Percentiles rank a stretch among this genome's conserved stretches.
These are phyloP conservation scores for Geotrypetes seraphini DNA, from an alignment of 2,797 vertebrate species.

Conservation along the genomic window DNA sequence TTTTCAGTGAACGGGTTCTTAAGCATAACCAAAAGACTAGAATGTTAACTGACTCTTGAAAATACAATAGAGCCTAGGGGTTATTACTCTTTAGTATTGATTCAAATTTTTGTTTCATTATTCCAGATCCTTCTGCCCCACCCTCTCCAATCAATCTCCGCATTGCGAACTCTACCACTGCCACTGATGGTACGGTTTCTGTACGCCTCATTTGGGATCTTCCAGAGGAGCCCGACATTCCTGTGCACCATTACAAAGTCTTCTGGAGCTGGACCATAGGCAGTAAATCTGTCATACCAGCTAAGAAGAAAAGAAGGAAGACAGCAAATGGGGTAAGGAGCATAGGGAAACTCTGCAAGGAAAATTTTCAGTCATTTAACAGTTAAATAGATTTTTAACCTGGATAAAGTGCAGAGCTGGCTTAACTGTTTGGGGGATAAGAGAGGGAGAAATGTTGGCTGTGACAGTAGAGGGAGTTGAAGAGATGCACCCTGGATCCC, in stretches of 20 bases:
- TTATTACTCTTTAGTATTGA: too few relatives aligned
- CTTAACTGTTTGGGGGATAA: too few relatives aligned
- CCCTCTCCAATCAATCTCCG: slow-evolving; percentile 65
- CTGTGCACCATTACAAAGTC: slow-evolving; percentile 88
- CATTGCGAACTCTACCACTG: slow-evolving; percentile 59
- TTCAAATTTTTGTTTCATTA: slow-evolving; percentile 4
- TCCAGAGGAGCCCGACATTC: slow-evolving; percentile 76
- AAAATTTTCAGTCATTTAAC: too few relatives aligned
- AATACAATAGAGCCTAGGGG: too few relatives aligned
- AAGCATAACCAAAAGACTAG: too few relatives aligned
- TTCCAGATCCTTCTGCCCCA: slow-evolving; percentile 78
- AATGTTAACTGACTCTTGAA: too few relatives aligned
- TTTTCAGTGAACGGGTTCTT: too few relatives aligned
- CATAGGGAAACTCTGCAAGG: fast-evolving
- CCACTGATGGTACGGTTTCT: slow-evolving; percentile 58
- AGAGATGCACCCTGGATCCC: too few relatives aligned
- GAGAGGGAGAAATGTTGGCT: too few relatives aligned
- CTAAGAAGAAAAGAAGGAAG: slow-evolving; percentile 87
- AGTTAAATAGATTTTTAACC: too few relatives aligned
- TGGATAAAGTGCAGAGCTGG: too few relatives aligned
- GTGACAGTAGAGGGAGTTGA: too few relatives aligned
- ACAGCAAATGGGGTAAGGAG: slow-evolving; percentile 73
- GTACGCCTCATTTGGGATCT: slow-evolving; percentile 72
- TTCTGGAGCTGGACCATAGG: slow-evolving; percentile 82
- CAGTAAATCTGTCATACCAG: slow-evolving; percentile 65